These are phyloP conservation scores for Ambastaia sidthimunki DNA, from an alignment of 2,797 vertebrate genomes.

Conservation along the genomic window DNA sequence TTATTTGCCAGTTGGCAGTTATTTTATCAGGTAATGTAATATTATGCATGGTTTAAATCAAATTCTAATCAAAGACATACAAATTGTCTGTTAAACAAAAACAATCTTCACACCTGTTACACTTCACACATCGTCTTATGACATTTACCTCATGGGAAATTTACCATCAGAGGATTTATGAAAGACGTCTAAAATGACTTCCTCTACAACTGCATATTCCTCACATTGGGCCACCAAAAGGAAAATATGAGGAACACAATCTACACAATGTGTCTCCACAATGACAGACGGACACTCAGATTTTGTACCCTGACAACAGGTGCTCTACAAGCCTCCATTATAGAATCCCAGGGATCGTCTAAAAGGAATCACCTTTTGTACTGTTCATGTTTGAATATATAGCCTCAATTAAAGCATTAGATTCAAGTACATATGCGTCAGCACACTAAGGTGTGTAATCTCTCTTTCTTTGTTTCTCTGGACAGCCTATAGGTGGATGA, in stretches of 20 bases:
- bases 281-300: background rate
- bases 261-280: background rate
- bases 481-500: background rate
- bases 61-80: background rate
- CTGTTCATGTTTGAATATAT: background rate
- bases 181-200: background rate
- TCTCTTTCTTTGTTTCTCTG: slow-evolving; percentile 4
- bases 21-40: background rate
- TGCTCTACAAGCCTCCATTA: background rate
- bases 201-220: background rate
- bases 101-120: background rate
- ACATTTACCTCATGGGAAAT: background rate
- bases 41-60: background rate
- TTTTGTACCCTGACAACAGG: background rate
- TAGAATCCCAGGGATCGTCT: background rate
- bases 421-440: background rate
- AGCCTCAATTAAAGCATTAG: background rate
- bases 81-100: background rate
- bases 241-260: background rate
- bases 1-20: background rate
- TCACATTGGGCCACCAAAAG: background rate
- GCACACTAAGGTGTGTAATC: background rate
- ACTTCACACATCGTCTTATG: background rate
- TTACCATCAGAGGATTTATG: background rate
- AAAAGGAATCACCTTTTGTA: too few relatives aligned